Conservation (phyloP, 2,888 invertebrate species). For the Allolobophora icterica region DNA sequence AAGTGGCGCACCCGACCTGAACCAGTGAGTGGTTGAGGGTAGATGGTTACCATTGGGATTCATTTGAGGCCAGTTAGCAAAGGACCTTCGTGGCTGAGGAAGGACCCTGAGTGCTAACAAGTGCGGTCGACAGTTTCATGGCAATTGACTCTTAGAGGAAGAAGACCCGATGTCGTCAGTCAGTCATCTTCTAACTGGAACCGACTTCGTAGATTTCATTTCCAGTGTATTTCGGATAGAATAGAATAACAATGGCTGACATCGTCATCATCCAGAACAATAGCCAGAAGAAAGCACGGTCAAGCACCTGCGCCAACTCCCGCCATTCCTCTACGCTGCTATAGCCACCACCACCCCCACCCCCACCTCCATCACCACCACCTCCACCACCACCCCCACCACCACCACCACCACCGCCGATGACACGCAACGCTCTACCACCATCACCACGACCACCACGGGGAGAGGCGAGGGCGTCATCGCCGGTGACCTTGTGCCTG, state of each 20-base stretch:
- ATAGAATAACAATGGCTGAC: conserved; percentile 44
- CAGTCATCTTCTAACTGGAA: no score
- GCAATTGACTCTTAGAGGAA: no score
- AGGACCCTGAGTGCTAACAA: no score
- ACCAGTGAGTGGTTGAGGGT: no score
- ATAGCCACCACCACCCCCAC: neutral
- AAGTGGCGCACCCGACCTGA: no score
- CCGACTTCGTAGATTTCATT: neutral
- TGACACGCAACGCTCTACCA: neutral
- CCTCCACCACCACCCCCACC: neutral
- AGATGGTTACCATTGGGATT: no score
- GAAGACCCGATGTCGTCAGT: no score
- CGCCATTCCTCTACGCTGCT: conserved; percentile 45
- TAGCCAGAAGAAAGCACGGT: conserved; percentile 48
- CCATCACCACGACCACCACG: neutral
- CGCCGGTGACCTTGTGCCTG: no score
- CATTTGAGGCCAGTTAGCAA: no score
- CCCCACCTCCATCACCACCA: neutral
- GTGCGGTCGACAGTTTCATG: no score
- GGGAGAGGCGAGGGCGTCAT: no score
- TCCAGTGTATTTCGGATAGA: conserved; percentile 46
- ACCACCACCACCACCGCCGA: neutral
- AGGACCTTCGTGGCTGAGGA: no score
- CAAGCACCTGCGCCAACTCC: conserved; percentile 47
- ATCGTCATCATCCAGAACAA: conserved; percentile 45